These are phyloP conservation scores for Sardina pilchardus DNA, from an alignment of 2,113 vertebrate species.

Conservation along the genomic window DNA sequence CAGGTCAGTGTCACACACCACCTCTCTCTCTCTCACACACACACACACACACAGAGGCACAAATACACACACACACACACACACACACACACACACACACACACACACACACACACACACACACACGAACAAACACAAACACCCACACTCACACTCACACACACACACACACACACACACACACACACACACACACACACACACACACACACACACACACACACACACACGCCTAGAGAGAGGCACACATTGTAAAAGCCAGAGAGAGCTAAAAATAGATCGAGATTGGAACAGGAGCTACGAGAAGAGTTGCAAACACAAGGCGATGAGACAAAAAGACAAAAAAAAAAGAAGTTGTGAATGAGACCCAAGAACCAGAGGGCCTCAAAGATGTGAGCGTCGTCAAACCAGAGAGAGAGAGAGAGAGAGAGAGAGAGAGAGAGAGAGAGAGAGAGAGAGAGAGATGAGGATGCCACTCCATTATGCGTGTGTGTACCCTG, in stretches of 20 bases:
- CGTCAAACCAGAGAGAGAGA: neutral
- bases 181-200: neutral
- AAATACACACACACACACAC: constrained; percentile 34
- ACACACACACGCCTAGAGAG: constrained; percentile 8
- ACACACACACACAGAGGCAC: neutral
- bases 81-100: constrained; percentile 15
- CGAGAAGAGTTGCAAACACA: neutral
- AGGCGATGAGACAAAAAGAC: neutral
- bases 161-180: neutral
- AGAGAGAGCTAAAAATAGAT: neutral
- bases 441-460: constrained; percentile 16
- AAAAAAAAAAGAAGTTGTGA: neutral
- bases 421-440: constrained; percentile 15
- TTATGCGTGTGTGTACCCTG: neutral
- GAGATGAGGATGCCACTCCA: neutral
- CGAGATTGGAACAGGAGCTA: neutral
- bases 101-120: neutral
- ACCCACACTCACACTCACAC: neutral
- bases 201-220: neutral
- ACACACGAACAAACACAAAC: constrained; percentile 16
- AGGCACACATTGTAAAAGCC: constrained; percentile 29
- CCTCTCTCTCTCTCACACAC: neutral
- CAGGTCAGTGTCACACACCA: neutral
- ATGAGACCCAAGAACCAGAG: neutral
- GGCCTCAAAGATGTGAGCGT: neutral